These are phyloP conservation scores for Stenchaetothrips biformis DNA, from an alignment of 2,888 invertebrate genomes.

Conservation along the genomic window DNA sequence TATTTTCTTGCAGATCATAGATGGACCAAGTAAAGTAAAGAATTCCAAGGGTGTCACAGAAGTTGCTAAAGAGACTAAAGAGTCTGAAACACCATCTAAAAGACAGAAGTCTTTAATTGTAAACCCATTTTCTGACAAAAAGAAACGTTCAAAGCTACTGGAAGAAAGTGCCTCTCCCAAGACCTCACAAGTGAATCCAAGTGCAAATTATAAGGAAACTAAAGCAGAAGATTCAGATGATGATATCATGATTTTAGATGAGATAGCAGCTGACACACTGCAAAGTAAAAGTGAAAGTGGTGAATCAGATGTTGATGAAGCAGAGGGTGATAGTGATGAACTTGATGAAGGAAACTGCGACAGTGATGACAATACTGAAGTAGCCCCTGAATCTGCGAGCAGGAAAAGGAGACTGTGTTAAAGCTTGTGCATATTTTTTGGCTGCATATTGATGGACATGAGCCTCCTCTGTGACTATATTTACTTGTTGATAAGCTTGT, in stretches of 20 bases:
- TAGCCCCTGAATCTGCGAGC: constrained; percentile 31
- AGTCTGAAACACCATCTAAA: not conserved
- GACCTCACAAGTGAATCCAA: not conserved
- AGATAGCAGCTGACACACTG: constrained; percentile 35
- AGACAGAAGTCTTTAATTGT: not conserved
- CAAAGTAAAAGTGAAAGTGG: constrained; percentile 27
- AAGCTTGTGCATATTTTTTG: not conserved
- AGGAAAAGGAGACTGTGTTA: constrained; percentile 28
- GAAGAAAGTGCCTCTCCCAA: not conserved
- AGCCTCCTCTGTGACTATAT: too few species aligned
- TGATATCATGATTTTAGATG: constrained; percentile 17
- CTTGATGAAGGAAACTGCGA: constrained; percentile 41
- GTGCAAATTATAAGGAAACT: not conserved
- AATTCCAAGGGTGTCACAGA: not conserved
- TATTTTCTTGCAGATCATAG: not conserved
- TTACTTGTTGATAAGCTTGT: too few species aligned
- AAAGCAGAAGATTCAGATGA: not conserved
- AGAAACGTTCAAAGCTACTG: not conserved
- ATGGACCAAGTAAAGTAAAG: not conserved
- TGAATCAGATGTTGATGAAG: not conserved
- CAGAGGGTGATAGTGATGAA: constrained; percentile 37
- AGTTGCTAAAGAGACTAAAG: not conserved
- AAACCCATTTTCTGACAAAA: not conserved
- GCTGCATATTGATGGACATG: not conserved
- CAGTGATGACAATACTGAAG: constrained; percentile 38